Percentiles rank a stretch among this genome's conserved stretches.
These are phyloP conservation scores for Limonius californicus DNA, from an alignment of 1,140 invertebrate species.

Conservation along the genomic window DNA sequence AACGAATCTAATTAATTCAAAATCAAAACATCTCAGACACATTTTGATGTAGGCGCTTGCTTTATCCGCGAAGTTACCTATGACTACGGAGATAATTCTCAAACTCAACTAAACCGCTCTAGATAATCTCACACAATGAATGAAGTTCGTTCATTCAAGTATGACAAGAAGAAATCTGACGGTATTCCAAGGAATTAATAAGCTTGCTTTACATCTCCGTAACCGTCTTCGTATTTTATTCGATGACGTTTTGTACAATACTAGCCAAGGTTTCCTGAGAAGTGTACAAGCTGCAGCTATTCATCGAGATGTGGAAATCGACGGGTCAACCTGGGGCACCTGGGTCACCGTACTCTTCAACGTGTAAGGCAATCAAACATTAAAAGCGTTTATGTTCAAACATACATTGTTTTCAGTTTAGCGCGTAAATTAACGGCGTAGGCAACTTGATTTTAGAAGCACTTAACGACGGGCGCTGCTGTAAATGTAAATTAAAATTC, in stretches of 20 bases:
- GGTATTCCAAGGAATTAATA: not conserved
- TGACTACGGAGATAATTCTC: too few relatives aligned
- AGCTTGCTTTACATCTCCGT: not conserved
- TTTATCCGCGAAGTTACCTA: too few relatives aligned
- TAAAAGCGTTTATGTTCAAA: not conserved
- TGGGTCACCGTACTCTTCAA: conserved; percentile 4
- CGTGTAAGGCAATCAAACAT: not conserved
- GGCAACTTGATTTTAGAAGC: conserved; percentile 1
- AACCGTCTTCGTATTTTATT: too few relatives aligned
- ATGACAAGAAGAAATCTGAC: not conserved
- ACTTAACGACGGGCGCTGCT: too few relatives aligned
- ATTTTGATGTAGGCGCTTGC: too few relatives aligned
- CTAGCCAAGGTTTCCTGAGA: not conserved
- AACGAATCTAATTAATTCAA: too few relatives aligned
- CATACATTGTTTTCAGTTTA: conserved; percentile 10
- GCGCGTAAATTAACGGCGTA: not conserved
- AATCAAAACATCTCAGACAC: too few relatives aligned
- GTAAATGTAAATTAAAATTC: too few relatives aligned
- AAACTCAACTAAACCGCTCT: too few relatives aligned
- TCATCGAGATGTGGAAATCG: conserved; percentile 4
- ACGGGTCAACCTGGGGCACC: not conserved
- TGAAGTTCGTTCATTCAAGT: not conserved
- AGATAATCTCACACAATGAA: too few relatives aligned
- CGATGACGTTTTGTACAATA: too few relatives aligned
- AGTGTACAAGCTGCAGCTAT: not conserved